Evolutionary conservation across 2,888 invertebrate genomes (phyloP), one percentile per base, ranked within the genome.

Genomic region (Drosophila subquinaria): DNA sequence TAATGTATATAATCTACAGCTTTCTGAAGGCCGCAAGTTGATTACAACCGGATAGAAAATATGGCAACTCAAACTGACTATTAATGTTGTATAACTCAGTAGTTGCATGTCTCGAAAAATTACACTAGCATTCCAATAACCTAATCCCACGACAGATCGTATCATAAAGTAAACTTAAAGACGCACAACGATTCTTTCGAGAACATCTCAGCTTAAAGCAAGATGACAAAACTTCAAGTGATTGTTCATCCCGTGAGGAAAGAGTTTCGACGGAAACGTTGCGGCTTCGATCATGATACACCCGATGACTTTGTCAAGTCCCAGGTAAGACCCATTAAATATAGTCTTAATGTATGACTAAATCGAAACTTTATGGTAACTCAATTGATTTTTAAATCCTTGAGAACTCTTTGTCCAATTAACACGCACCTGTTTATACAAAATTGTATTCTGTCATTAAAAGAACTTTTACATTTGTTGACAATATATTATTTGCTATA

Each of bases 231-330:
- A 40, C 75, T 90, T 0, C 82, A 87, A 56, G 69, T 79, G 55
- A 81, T 92, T 30, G 82, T 92, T 5, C 90, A 91, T 73, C 91
- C 92, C 10, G 88, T 92, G 1, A 85, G 84, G 51, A 92, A 92
- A 60, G 93, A 93, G 73, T 91, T 93, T 62, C 77, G 86, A 11
- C 84, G 88, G 2, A 90, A 90, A 35, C 89, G 90, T 53, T 93
- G 92, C 70, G 92, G 93, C 8, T 93, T 93, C 38, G 89, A 92
- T 69, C 92, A 93, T 67, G 76, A 85, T 45, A 90, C 91, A n/a
- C 90, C 92, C 38, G 91, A 93, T 81, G 91, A 92, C 73, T 93
- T 93, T 76, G 92, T 93, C 38, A 92, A 92, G 66, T 93, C 93
- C 4, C 93, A 93, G 85, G 93, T 93, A 80, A 91, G 88, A 3